A percentile compares a stretch with the other conserved stretches of the same genome.
These are phyloP conservation scores for Caerostris darwini DNA, from an alignment of 1,140 invertebrate genomes.

Conservation along the genomic window DNA sequence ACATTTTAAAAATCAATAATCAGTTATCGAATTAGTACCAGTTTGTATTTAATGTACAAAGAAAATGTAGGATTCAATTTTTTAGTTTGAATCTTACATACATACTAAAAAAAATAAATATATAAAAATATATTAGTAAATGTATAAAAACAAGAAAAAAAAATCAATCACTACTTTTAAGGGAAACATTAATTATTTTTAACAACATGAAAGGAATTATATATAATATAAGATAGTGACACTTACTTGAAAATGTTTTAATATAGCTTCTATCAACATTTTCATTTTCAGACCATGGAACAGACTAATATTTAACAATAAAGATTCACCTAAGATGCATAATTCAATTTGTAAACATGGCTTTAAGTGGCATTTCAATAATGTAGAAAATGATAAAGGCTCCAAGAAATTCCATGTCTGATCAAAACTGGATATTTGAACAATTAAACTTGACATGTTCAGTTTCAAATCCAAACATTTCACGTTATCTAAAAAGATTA, in stretches of 20 bases:
- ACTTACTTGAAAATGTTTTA: constrained; percentile 14
- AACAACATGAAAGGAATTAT: no score
- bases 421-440: neutral
- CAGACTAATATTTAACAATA: constrained; percentile 52
- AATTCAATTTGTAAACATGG: constrained; percentile 66
- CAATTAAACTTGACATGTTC: constrained; percentile 10
- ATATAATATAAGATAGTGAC: no score
- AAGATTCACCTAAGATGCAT: constrained; percentile 20
- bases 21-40: no score
- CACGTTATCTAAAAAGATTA: constrained; percentile 25
- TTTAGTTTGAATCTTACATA: no score
- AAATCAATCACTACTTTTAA: no score
- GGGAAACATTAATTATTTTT: no score
- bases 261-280: constrained; percentile 5
- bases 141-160: no score
- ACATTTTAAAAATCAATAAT: no score
- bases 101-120: no score
- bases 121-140: no score
- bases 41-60: no score
- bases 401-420: constrained; percentile 57
- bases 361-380: constrained; percentile 24
- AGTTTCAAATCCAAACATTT: constrained; percentile 39
- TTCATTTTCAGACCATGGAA: constrained; percentile 45
- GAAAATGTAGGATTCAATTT: no score
- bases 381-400: constrained; percentile 34